These are phyloP conservation scores for Netelia fuscicornis DNA, from an alignment of 2,888 invertebrate species.

Conservation along the genomic window DNA sequence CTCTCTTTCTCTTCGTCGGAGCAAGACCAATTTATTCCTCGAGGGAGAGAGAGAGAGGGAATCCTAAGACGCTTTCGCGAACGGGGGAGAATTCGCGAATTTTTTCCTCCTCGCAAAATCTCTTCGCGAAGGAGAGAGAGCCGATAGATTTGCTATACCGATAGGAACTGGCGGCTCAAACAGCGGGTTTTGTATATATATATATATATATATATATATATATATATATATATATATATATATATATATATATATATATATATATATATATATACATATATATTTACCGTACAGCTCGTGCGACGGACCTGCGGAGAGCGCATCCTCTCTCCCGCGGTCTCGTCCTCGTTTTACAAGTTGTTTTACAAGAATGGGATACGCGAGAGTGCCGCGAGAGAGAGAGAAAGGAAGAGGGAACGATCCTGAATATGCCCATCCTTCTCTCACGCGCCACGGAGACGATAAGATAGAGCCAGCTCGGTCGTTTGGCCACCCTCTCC, in stretches of 20 bases:
- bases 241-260: not conserved
- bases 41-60: slow-evolving; percentile 37
- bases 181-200: not conserved
- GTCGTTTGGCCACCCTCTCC: slow-evolving; percentile 55
- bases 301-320: slow-evolving; percentile 65
- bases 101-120: slow-evolving; percentile 32
- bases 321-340: slow-evolving; percentile 77
- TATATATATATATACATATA: no score
- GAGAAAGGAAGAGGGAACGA: slow-evolving; percentile 13
- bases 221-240: not conserved
- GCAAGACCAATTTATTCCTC: slow-evolving; percentile 75
- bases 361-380: slow-evolving; percentile 81
- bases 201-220: not conserved
- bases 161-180: slow-evolving; percentile 24
- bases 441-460: slow-evolving; percentile 16
- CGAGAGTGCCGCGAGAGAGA: slow-evolving; percentile 64
- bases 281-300: slow-evolving; percentile 54
- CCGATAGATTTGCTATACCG: slow-evolving; percentile 61
- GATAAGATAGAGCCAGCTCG: slow-evolving; percentile 45
- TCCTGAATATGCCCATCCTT: slow-evolving; percentile 18
- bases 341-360: slow-evolving; percentile 83
- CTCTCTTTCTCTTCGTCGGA: slow-evolving; percentile 38
- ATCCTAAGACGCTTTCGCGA: slow-evolving; percentile 35
- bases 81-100: slow-evolving; percentile 37
- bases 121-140: slow-evolving; percentile 36